Evolutionary conservation across 2,888 invertebrate species (phyloP).

Genomic region (Cyaniris semiargus): DNA sequence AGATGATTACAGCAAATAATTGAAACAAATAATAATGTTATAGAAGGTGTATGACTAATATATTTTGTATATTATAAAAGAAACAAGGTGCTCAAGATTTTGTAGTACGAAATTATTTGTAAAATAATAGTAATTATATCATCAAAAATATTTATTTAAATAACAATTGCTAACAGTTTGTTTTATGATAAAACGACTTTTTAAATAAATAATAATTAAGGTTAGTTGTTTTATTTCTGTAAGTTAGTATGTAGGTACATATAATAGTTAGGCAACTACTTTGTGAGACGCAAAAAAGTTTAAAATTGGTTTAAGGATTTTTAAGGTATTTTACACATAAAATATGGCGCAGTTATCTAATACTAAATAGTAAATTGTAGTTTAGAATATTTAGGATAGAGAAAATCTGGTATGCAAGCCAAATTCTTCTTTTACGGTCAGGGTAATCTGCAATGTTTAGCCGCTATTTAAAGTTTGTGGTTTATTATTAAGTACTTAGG

Average conservation of each 20-base stretch:
- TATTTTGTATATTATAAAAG: too few species aligned
- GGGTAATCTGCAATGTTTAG: not conserved
- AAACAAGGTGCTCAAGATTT: too few species aligned
- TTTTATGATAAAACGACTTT: conserved; percentile 1
- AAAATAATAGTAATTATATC: too few species aligned
- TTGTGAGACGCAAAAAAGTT: not conserved
- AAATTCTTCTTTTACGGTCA: not conserved
- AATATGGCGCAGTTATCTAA: not conserved
- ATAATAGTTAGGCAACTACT: too few species aligned
- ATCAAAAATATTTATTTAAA: too few species aligned
- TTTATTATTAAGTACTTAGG: not conserved
- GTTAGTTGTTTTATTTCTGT: not conserved
- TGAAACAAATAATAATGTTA: not conserved
- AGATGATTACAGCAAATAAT: not conserved
- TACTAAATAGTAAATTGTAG: not conserved
- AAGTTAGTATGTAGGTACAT: not conserved
- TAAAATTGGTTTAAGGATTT: too few species aligned
- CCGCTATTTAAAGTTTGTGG: not conserved
- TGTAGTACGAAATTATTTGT: too few species aligned
- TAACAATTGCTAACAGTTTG: not conserved
- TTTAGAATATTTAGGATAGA: conserved; percentile 4
- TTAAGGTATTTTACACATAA: too few species aligned
- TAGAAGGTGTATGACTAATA: not conserved
- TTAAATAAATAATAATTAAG: not conserved
- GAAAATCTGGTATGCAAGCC: not conserved